A percentile compares a stretch with the other conserved stretches of the same genome.
Evolutionary conservation across 2,888 invertebrate species (phyloP).

Genomic region (Synergus itoensis): DNA sequence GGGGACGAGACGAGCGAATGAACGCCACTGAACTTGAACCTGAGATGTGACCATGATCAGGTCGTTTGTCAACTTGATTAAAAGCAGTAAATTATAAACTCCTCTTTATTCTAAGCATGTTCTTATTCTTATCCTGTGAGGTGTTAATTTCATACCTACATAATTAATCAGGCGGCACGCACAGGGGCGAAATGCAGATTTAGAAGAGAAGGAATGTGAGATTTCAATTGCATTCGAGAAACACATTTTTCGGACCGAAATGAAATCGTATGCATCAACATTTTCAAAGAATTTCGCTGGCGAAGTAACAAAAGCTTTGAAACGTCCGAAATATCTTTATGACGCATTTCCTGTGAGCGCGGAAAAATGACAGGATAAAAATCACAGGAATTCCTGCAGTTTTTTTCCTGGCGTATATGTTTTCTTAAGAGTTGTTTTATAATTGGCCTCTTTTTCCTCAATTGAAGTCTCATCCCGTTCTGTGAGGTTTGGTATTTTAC

Average conservation of each 20-base stretch:
- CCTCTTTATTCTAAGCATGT: slow-evolving; percentile 5
- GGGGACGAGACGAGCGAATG: not conserved
- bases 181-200: not conserved
- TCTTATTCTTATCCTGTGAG: slow-evolving; percentile 11
- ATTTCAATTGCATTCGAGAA: not conserved
- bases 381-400: no score
- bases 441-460: not conserved
- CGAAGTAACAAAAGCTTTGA: no score
- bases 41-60: slow-evolving; percentile 27
- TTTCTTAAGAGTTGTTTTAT: no score
- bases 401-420: no score
- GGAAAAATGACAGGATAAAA: no score
- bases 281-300: no score
- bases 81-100: slow-evolving; percentile 11
- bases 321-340: no score
- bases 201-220: not conserved
- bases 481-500: not conserved
- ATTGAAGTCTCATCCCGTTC: not conserved
- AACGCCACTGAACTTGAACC: slow-evolving; percentile 40
- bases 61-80: slow-evolving; percentile 39
- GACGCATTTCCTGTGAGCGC: no score
- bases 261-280: no score
- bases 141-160: slow-evolving; percentile 8
- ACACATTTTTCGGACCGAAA: no score
- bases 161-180: slow-evolving; percentile 2